Evolutionary conservation across 1,140 invertebrate genomes (phyloP).

Genomic region (Paramacrobiotus metropolitanus): DNA sequence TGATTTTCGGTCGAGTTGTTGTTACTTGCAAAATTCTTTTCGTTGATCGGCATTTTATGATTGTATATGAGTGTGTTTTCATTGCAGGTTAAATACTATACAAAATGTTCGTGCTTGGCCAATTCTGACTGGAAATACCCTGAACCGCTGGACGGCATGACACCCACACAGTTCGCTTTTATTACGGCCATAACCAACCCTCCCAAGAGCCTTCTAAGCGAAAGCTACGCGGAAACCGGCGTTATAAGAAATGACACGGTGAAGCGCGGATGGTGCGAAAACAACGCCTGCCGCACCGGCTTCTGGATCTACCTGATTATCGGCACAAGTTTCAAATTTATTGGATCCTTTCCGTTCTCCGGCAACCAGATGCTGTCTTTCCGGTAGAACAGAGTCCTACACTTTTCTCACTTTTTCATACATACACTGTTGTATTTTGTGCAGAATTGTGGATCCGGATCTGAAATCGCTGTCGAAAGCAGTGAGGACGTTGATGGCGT

Average conservation of each 20-base stretch:
- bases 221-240: no score
- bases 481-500: neutral
- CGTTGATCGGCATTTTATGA: no score
- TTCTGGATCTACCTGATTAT: neutral
- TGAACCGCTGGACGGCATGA: neutral
- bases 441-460: slow-evolving; percentile 3
- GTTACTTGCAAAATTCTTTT: no score
- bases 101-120: neutral
- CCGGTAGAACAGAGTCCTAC: neutral
- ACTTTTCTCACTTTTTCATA: neutral
- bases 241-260: neutral
- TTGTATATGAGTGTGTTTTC: no score
- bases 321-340: neutral
- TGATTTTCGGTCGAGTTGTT: no score
- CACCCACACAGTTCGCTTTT: neutral
- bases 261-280: neutral
- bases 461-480: neutral
- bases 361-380: slow-evolving; percentile 4
- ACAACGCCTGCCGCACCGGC: neutral
- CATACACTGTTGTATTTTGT: neutral
- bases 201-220: neutral
- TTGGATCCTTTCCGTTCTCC: neutral
- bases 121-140: neutral
- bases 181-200: neutral
- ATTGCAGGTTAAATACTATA: neutral